These are phyloP conservation scores for Alcedo quadribrachys DNA, from an alignment of 2,797 vertebrate genomes.

Conservation along the genomic window DNA sequence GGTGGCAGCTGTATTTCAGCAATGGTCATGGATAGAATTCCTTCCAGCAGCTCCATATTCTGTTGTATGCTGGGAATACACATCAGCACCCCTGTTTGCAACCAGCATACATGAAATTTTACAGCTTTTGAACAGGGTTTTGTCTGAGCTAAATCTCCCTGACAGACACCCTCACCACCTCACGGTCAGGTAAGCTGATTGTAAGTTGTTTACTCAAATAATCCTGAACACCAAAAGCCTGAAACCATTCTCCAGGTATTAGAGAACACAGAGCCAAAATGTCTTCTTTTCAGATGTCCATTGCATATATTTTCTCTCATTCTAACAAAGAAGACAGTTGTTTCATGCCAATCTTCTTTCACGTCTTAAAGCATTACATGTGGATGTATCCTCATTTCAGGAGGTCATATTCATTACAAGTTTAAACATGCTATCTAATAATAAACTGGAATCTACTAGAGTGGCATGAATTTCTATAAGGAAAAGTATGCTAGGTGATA, in stretches of 20 bases:
- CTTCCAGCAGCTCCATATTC: background rate
- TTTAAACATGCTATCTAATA: background rate
- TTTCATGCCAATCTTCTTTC: background rate
- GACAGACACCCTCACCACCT: background rate
- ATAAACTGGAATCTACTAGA: background rate
- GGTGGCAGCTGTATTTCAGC: background rate
- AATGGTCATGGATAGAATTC: background rate
- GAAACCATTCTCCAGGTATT: background rate
- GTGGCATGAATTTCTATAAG: background rate
- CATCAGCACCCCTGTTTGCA: background rate
- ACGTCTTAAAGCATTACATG: background rate
- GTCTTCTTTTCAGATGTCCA: background rate
- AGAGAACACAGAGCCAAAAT: background rate
- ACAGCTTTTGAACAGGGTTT: background rate
- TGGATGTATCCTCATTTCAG: background rate
- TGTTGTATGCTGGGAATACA: background rate
- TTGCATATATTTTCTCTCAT: background rate
- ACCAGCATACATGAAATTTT: background rate
- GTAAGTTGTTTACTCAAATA: background rate
- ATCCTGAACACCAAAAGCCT: background rate
- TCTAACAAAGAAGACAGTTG: background rate
- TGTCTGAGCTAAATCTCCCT: background rate
- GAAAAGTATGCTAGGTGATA: background rate
- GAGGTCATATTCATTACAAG: background rate
- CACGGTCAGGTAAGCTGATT: background rate